Evolutionary conservation across 1,140 invertebrate genomes (phyloP).

Genomic region (Drosophila teissieri): DNA sequence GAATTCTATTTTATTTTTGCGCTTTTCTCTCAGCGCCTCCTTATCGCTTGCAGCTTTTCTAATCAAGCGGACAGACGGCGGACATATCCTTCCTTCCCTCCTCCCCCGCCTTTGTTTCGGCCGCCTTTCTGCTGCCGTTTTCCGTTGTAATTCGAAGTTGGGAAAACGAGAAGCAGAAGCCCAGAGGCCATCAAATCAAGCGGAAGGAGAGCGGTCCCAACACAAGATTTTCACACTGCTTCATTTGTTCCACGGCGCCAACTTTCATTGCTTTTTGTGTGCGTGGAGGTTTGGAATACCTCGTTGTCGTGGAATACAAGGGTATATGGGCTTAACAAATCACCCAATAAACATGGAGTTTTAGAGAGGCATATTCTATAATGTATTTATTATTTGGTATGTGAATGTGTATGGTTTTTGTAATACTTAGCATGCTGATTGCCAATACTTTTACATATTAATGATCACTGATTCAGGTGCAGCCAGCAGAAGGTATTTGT

Average conservation of each 20-base stretch:
- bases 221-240: constrained; percentile 70
- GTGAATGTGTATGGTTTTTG: no score
- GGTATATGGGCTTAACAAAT: background rate
- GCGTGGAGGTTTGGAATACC: constrained; percentile 15
- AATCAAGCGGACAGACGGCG: constrained; percentile 70
- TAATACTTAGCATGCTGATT: no score
- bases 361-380: no score
- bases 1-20: constrained; percentile 62
- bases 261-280: constrained; percentile 30
- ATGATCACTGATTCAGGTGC: no score
- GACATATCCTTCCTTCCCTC: constrained; percentile 54
- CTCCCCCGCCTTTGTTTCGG: constrained; percentile 22
- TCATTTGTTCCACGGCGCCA: constrained; percentile 64
- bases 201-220: constrained; percentile 61
- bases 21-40: constrained; percentile 30
- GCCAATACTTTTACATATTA: no score
- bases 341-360: no score
- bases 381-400: no score
- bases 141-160: constrained; percentile 53
- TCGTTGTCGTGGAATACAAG: background rate
- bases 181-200: constrained; percentile 74
- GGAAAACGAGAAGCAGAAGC: constrained; percentile 37
- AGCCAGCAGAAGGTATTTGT: background rate
- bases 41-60: constrained; percentile 79
- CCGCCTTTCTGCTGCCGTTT: background rate